phyloP scores from a whole-genome alignment of 2,797 vertebrate species.

The Hemitrygon akajei region DNA sequence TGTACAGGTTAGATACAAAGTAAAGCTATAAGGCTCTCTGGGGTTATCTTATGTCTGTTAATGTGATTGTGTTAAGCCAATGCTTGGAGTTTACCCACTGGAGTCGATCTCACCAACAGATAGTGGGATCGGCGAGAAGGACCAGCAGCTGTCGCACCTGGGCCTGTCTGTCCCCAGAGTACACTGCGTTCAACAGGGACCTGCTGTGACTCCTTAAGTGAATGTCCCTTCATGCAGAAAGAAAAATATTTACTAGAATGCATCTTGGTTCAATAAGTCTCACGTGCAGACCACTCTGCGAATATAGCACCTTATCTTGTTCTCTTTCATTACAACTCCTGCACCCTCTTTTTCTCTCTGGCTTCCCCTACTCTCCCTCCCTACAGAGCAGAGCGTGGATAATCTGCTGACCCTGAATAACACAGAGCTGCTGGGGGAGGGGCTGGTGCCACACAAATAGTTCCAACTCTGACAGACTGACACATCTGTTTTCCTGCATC shows the following conservation, averaged over 20 bases:
- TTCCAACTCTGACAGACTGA: not conserved
- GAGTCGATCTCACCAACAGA: not conserved
- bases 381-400: not conserved
- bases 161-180: not conserved
- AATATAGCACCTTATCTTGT: not conserved
- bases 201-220: not conserved
- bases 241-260: slow-evolving; percentile 14
- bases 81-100: not conserved
- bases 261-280: not conserved
- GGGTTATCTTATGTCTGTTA: not conserved
- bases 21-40: no score
- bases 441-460: not conserved
- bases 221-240: not conserved
- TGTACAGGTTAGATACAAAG: not conserved
- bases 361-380: not conserved
- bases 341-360: not conserved
- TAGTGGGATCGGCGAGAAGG: not conserved
- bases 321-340: not conserved
- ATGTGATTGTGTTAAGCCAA: not conserved
- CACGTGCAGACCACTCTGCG: not conserved
- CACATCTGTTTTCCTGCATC: not conserved
- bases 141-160: not conserved
- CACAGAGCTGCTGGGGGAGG: not conserved
- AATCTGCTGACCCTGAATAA: not conserved
- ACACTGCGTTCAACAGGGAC: not conserved